These are phyloP conservation scores for Lepilemur ruficaudatus DNA, from an alignment of 2,797 vertebrate genomes.

Conservation along the genomic window DNA sequence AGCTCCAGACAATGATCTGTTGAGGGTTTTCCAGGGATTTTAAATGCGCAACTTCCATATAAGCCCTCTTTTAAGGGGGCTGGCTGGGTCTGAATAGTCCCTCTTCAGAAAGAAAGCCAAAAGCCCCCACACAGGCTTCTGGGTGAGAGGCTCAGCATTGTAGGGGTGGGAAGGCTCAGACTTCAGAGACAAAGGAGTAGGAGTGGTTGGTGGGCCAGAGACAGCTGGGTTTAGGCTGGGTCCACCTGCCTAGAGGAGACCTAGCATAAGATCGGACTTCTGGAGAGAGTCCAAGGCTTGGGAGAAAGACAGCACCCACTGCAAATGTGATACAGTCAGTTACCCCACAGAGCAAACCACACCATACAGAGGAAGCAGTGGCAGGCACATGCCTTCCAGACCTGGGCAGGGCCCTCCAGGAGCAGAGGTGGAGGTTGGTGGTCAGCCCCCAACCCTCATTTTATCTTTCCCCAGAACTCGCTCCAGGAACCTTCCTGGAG, in stretches of 20 bases:
- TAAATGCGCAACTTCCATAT: constrained; percentile 67
- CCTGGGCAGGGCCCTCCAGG: neutral
- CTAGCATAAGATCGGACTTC: neutral
- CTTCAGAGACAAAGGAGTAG: constrained; percentile 51
- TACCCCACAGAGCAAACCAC: neutral
- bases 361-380: neutral
- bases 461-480: neutral
- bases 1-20: constrained; percentile 65
- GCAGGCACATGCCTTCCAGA: neutral
- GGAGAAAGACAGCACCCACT: fast-evolving
- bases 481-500: neutral
- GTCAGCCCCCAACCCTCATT: neutral
- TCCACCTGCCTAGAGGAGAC: neutral
- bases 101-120: constrained; percentile 48
- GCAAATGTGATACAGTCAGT: neutral
- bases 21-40: constrained; percentile 65
- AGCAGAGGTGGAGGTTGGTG: neutral
- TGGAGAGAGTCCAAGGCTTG: neutral
- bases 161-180: constrained; percentile 37
- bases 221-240: neutral
- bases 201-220: neutral
- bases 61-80: constrained; percentile 55
- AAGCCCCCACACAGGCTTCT: constrained; percentile 18
- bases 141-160: neutral
- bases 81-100: constrained; percentile 52